phyloP scores from a whole-genome alignment of 2,113 vertebrate genomes.

The Podarcis raffonei region DNA sequence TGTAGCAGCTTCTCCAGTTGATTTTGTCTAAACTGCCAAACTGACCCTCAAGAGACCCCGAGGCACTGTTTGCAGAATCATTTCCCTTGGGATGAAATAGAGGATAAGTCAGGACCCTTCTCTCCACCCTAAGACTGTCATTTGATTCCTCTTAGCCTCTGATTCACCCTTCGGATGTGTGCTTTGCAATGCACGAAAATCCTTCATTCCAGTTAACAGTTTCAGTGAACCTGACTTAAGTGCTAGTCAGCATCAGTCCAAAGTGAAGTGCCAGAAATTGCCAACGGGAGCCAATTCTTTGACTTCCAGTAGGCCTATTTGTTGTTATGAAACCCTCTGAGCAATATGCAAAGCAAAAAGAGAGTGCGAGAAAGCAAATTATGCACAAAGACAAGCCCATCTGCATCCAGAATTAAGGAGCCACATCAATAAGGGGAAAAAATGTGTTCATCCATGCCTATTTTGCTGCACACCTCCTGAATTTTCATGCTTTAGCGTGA shows the following conservation, averaged over 20 bases:
- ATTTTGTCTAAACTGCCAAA: neutral
- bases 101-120: too few relatives aligned
- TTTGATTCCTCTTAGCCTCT: neutral
- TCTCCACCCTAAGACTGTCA: too few relatives aligned
- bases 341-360: neutral
- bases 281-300: neutral
- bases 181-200: neutral
- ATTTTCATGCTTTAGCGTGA: neutral
- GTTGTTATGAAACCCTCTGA: neutral
- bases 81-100: neutral
- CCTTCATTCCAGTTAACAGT: neutral
- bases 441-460: neutral
- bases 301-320: neutral
- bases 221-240: neutral
- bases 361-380: neutral
- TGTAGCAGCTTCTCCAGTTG: neutral
- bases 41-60: neutral
- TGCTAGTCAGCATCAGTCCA: neutral
- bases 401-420: neutral
- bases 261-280: neutral
- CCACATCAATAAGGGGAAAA: neutral
- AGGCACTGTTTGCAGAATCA: neutral
- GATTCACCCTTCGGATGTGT: neutral
- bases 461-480: neutral
- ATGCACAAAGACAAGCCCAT: neutral